A percentile compares a stretch with the other conserved stretches of the same genome.
These are phyloP conservation scores for Nycticebus coucang DNA, from an alignment of 2,113 vertebrate species.

Conservation along the genomic window DNA sequence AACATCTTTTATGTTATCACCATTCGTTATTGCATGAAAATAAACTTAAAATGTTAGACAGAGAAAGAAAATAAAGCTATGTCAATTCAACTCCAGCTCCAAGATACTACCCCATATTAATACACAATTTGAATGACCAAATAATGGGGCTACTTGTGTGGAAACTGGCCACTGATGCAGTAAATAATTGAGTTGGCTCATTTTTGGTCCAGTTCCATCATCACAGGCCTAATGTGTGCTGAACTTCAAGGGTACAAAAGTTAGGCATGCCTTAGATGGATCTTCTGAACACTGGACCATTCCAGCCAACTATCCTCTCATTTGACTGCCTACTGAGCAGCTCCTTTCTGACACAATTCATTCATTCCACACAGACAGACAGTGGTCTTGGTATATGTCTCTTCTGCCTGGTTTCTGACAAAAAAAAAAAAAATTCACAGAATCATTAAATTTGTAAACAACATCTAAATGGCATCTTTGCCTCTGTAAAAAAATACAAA, in stretches of 20 bases:
- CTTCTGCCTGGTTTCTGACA: constrained; percentile 18
- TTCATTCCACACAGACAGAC: background rate
- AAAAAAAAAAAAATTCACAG: background rate
- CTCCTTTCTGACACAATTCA: background rate
- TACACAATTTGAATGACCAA: background rate
- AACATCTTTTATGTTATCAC: background rate
- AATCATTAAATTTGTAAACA: constrained; percentile 31
- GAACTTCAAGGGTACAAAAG: background rate
- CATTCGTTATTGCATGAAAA: background rate
- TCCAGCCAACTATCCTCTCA: background rate
- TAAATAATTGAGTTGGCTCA: background rate
- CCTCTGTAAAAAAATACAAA: constrained; percentile 44
- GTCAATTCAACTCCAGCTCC: background rate
- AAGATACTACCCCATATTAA: background rate
- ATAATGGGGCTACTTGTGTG: background rate
- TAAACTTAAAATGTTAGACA: background rate
- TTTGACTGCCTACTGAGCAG: background rate
- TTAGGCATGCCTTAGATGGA: background rate
- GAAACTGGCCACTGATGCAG: background rate
- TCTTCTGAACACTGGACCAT: background rate
- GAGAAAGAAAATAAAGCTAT: background rate
- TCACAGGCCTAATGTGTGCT: background rate
- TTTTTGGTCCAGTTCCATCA: background rate
- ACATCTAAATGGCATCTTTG: background rate
- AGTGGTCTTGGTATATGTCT: background rate